Conservation (phyloP, 1,140 invertebrate genomes). For the Hesperophylax magnus region DNA sequence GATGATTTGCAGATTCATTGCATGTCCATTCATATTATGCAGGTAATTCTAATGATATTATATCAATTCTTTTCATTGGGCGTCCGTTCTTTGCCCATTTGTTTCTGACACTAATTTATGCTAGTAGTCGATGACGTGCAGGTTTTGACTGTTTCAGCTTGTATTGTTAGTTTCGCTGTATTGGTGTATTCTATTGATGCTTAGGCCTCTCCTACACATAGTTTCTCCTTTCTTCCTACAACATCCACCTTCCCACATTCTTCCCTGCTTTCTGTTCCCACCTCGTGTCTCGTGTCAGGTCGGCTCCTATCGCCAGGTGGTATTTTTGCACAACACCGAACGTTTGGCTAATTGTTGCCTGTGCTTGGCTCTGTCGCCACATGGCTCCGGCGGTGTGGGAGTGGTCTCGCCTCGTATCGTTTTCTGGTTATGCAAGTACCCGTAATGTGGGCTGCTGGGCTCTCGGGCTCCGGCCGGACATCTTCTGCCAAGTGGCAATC, state of each 20-base stretch:
- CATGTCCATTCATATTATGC: too few relatives aligned
- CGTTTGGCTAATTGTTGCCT: constrained; percentile 38
- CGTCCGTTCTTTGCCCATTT: too few relatives aligned
- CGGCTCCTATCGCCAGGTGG: constrained; percentile 21
- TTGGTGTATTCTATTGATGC: too few relatives aligned
- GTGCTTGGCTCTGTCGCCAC: constrained; percentile 32
- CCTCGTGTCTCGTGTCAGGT: neutral
- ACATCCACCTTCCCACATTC: neutral
- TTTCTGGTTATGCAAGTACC: constrained; percentile 42
- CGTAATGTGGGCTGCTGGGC: constrained; percentile 28
- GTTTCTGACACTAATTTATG: too few relatives aligned
- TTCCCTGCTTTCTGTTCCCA: neutral
- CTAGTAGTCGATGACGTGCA: too few relatives aligned
- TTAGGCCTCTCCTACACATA: too few relatives aligned
- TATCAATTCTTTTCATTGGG: too few relatives aligned
- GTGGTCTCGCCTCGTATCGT: constrained; percentile 39
- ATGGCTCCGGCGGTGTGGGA: constrained; percentile 12
- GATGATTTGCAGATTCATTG: too few relatives aligned
- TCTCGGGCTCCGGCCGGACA: constrained; percentile 11
- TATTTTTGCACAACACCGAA: constrained; percentile 26
- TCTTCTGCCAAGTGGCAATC: neutral
- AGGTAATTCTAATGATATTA: too few relatives aligned
- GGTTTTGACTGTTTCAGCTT: too few relatives aligned
- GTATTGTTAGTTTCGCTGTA: too few relatives aligned
- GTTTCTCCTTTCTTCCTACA: constrained; percentile 1